Percentiles rank a stretch among this genome's conserved stretches.
Evolutionary conservation across 2,888 invertebrate species (phyloP).

Genomic region (Alloplasta piceator): DNA sequence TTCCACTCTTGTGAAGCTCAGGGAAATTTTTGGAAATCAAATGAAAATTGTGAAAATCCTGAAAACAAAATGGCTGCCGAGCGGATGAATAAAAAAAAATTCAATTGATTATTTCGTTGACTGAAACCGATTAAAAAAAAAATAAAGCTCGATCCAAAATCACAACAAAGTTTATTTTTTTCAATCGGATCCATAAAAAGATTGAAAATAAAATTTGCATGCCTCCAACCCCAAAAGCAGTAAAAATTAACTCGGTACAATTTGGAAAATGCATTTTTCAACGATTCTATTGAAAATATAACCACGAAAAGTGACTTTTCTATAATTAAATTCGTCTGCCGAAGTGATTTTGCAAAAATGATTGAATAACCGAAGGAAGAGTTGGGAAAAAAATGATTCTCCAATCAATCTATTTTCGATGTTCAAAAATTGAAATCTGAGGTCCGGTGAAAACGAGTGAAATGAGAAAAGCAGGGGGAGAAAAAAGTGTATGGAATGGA

Average conservation of each 20-base stretch:
- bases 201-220: not conserved
- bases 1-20: not conserved
- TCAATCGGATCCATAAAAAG: not conserved
- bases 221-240: no score
- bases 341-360: not conserved
- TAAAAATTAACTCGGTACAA: not conserved
- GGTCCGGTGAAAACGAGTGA: conserved; percentile 35
- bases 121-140: not conserved
- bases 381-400: conserved; percentile 4
- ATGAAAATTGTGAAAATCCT: not conserved
- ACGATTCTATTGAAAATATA: not conserved
- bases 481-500: conserved; percentile 29
- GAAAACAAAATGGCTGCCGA: not conserved
- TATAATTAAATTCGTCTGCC: not conserved
- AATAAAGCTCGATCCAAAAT: not conserved
- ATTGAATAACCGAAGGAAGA: not conserved
- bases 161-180: not conserved
- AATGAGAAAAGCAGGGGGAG: conserved; percentile 21
- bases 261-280: not conserved
- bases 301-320: not conserved
- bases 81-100: not conserved
- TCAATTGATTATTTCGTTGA: not conserved
- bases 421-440: conserved; percentile 55
- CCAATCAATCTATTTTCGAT: conserved; percentile 29
- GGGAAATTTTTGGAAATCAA: not conserved